Conservation (phyloP, 2,888 invertebrate genomes). For the Eilema sororculum region DNA sequence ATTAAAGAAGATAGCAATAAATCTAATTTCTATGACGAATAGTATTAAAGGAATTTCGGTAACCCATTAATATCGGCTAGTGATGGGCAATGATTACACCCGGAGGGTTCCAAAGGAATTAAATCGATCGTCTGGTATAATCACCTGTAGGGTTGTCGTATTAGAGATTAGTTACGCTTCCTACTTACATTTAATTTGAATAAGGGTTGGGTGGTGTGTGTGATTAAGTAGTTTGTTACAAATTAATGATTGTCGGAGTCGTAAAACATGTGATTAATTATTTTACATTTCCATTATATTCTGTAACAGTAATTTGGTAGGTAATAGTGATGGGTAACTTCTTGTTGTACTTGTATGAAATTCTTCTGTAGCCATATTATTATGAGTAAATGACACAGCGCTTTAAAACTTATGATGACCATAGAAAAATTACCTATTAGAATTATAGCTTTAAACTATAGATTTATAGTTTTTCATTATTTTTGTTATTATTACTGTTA, state of each 20-base stretch:
- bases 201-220: conserved; percentile 7
- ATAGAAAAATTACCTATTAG: no score
- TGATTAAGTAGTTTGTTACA: conserved; percentile 5
- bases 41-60: conserved; percentile 57
- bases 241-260: neutral
- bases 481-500: no score
- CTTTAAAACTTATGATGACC: no score
- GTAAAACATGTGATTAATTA: neutral
- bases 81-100: conserved; percentile 52
- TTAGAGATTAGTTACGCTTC: conserved; percentile 70
- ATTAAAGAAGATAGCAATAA: conserved; percentile 61
- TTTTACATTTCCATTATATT: neutral
- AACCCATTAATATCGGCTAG: conserved; percentile 50
- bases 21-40: conserved; percentile 67
- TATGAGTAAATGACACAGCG: no score
- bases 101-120: conserved; percentile 47
- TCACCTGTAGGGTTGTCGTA: conserved; percentile 46
- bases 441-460: no score
- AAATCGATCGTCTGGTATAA: conserved; percentile 49
- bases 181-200: conserved; percentile 49
- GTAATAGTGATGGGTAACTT: neutral
- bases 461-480: no score
- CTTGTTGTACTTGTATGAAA: neutral
- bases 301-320: no score
- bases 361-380: neutral